Evolutionary conservation across 1,140 invertebrate species (phyloP).

Genomic region (Gerris buenoi): DNA sequence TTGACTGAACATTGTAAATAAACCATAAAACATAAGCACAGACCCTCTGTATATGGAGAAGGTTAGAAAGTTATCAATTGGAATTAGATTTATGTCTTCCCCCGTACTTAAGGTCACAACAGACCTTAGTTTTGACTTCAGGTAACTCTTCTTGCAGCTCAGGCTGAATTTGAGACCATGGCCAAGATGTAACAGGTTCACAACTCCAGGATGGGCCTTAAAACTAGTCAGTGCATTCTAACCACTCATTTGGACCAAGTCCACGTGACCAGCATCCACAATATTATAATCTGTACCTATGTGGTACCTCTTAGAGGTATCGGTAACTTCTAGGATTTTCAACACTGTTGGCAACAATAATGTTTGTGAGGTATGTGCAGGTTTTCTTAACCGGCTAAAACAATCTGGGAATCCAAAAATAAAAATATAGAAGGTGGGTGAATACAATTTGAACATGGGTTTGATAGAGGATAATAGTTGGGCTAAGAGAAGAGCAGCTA

Average conservation of each 20-base stretch:
- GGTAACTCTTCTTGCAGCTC: background rate
- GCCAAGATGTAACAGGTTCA: background rate
- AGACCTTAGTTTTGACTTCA: background rate
- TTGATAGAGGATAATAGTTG: background rate
- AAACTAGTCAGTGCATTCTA: slow-evolving; percentile 27
- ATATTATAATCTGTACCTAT: slow-evolving; percentile 27
- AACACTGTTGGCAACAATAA: slow-evolving; percentile 2
- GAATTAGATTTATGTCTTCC: too few species aligned
- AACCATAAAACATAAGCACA: too few species aligned
- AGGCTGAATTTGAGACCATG: background rate
- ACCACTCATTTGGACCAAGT: slow-evolving; percentile 19
- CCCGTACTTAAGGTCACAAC: too few species aligned
- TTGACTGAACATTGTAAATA: too few species aligned
- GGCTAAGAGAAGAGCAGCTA: slow-evolving; percentile 23
- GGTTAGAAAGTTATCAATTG: too few species aligned
- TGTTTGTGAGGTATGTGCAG: slow-evolving; percentile 15
- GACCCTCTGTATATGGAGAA: too few species aligned
- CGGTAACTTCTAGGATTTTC: slow-evolving; percentile 9
- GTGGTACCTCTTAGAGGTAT: background rate
- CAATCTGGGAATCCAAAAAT: slow-evolving; percentile 22
- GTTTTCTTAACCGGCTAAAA: slow-evolving; percentile 23
- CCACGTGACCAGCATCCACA: slow-evolving; percentile 32
- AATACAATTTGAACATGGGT: background rate
- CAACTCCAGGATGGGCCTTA: slow-evolving; percentile 21
- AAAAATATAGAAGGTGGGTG: background rate